Base-by-base conservation (phyloP, 2,888 invertebrate species). In the Plemyria rubiginata region DNA sequence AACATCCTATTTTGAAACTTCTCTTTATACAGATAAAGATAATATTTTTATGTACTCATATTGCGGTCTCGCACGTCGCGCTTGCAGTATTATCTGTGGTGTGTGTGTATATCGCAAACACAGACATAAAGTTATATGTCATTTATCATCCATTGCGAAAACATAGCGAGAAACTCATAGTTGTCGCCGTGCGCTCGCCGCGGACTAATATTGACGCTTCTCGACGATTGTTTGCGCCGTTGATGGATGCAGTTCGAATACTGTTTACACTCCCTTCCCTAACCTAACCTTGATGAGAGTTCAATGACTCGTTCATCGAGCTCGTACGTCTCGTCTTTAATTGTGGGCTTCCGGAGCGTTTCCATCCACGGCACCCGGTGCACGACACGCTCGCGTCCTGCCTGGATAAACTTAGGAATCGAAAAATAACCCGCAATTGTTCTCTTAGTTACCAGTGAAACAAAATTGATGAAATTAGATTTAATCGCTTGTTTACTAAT, bases 251-350 rank as follows among this genome's bases (percentile, higher is more conserved):
- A 81, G 80, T 81, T 77, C 79, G 81, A 72, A 65, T 63, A 49
- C 67, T 84, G 81, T 83, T 81, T 83, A 82, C 82, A 73, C 79
- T 87, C 84, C 82, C 79, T 80, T 77, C 78, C 78, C 78, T 84
- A 87, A 87, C 88, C 91, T 90, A 87, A 87, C 88, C 91, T 90
- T 90, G 88, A 70, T 61, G 68, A 29, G 83, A 81, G 91, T 85
- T 91, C 88, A 87, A 71, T 85, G 90, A 87, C 88, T 80, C 78
- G 72, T 73, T 75, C 72, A 74, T 79, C 77, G 78, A 72, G 77
- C 74, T 74, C 76, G 77, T 78, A 79, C 75, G 77, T 78, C 73
- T 71, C 76, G 79, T 74, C 78, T 85, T 81, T 85, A 85, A 85
- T 86, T 84, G 82, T 82, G 73, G 72, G 80, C 77, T 88, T 90